Conservation (phyloP, 2,888 invertebrate species). For the Sinopyrophorus schimmeli region DNA sequence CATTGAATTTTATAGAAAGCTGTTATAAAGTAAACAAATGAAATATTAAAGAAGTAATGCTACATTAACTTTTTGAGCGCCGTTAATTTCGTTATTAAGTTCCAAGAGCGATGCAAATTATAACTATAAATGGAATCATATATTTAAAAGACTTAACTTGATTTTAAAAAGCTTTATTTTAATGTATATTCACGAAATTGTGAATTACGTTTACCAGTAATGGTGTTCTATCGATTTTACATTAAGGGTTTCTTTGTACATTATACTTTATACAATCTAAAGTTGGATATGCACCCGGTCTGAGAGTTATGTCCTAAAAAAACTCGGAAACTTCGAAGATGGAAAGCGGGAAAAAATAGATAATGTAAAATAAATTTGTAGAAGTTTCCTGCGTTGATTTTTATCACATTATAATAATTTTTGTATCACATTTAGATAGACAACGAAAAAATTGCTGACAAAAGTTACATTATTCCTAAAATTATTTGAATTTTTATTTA, state of each 20-base stretch:
- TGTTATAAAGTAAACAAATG: too few relatives aligned
- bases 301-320: constrained; percentile 54
- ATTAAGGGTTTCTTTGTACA: constrained; percentile 59
- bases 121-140: too few relatives aligned
- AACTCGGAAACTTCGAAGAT: constrained; percentile 49
- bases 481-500: too few relatives aligned
- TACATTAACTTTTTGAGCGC: too few relatives aligned
- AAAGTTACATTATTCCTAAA: too few relatives aligned
- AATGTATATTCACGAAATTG: constrained; percentile 27
- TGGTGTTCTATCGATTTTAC: constrained; percentile 58
- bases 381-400: constrained; percentile 52
- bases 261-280: constrained; percentile 59
- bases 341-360: constrained; percentile 55
- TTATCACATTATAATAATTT: constrained; percentile 54
- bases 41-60: too few relatives aligned
- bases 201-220: constrained; percentile 52
- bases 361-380: constrained; percentile 58
- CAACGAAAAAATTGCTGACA: too few relatives aligned
- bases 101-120: too few relatives aligned
- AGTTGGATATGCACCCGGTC: constrained; percentile 57
- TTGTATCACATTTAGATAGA: constrained; percentile 26
- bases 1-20: too few relatives aligned
- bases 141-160: constrained; percentile 19
- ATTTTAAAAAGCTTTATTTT: constrained; percentile 22
- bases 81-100: too few relatives aligned